Conservation (phyloP, 2,888 invertebrate species). For the Hypselothyrea guttata region DNA sequence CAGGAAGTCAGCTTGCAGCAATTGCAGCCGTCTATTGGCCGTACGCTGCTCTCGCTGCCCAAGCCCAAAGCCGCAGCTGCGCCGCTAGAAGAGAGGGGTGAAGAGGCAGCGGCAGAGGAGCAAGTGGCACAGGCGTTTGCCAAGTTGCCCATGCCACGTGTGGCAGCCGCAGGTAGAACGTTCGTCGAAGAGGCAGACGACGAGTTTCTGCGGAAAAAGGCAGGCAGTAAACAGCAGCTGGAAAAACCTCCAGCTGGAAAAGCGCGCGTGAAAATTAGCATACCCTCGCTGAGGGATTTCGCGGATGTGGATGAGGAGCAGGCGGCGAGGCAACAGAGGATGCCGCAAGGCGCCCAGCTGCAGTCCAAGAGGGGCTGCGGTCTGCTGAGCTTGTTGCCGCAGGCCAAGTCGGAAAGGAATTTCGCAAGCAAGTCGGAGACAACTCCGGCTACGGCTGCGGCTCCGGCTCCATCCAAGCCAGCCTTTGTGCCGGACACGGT, state of each 20-base stretch:
- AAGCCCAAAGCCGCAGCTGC: slow-evolving; percentile 61
- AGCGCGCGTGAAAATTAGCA: slow-evolving; percentile 85
- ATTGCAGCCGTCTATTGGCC: slow-evolving; percentile 24
- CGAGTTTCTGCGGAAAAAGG: slow-evolving; percentile 86
- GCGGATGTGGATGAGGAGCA: slow-evolving; percentile 75
- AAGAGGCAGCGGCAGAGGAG: slow-evolving; percentile 15
- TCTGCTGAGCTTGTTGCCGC: slow-evolving; percentile 87
- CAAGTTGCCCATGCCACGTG: slow-evolving; percentile 78
- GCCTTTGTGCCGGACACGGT: slow-evolving; percentile 82
- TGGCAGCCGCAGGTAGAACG: background rate
- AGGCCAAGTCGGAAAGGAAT: slow-evolving; percentile 83
- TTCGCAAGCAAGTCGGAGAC: slow-evolving; percentile 56
- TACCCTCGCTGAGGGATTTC: slow-evolving; percentile 86
- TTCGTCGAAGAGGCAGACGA: slow-evolving; percentile 84
- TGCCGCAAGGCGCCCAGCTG: slow-evolving; percentile 1
- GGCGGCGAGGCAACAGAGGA: slow-evolving; percentile 47
- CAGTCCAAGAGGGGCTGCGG: slow-evolving; percentile 80
- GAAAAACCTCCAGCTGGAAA: slow-evolving; percentile 74
- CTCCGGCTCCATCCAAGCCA: slow-evolving; percentile 29
- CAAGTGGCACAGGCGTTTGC: slow-evolving; percentile 64
- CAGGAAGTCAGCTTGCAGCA: slow-evolving; percentile 46
- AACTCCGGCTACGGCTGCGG: background rate
- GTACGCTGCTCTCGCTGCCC: slow-evolving; percentile 66
- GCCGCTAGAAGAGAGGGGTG: slow-evolving; percentile 5
- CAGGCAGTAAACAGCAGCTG: slow-evolving; percentile 51